Conservation (phyloP, 2,113 vertebrate species). For the Egretta garzetta region DNA sequence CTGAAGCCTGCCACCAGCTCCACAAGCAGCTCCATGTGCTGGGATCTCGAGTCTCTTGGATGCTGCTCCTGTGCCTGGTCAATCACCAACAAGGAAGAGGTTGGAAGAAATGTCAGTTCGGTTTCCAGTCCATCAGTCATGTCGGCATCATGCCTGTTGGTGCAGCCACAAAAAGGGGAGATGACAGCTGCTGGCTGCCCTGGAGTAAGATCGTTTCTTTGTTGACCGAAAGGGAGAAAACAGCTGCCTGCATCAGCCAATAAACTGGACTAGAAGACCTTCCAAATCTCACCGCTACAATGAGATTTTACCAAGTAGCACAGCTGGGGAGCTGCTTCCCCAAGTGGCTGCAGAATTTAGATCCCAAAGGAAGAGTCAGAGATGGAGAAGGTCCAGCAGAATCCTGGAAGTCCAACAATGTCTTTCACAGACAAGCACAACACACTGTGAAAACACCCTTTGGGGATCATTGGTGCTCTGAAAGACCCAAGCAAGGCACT, state of each 20-base stretch:
- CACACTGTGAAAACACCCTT: not conserved
- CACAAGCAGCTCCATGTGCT: not conserved
- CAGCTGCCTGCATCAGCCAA: not conserved
- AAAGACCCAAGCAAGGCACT: not conserved
- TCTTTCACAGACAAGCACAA: not conserved
- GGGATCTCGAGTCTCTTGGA: not conserved
- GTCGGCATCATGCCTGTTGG: not conserved
- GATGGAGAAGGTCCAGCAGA: not conserved
- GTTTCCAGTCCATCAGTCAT: not conserved
- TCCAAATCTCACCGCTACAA: not conserved
- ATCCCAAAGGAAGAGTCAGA: not conserved
- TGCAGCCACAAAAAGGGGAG: not conserved
- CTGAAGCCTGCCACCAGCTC: not conserved
- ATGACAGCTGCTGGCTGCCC: conserved; percentile 13
- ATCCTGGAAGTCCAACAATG: not conserved
- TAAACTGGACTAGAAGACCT: accelerated
- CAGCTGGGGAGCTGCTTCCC: not conserved
- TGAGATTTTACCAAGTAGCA: accelerated
- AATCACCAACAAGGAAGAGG: accelerated
- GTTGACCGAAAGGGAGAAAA: not conserved
- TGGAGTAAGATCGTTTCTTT: not conserved
- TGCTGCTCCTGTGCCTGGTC: not conserved
- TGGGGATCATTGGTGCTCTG: not conserved
- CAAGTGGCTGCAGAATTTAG: not conserved
- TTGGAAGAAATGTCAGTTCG: not conserved